phyloP scores from a whole-genome alignment of 1,140 invertebrate genomes.

The Nephila pilipes region DNA sequence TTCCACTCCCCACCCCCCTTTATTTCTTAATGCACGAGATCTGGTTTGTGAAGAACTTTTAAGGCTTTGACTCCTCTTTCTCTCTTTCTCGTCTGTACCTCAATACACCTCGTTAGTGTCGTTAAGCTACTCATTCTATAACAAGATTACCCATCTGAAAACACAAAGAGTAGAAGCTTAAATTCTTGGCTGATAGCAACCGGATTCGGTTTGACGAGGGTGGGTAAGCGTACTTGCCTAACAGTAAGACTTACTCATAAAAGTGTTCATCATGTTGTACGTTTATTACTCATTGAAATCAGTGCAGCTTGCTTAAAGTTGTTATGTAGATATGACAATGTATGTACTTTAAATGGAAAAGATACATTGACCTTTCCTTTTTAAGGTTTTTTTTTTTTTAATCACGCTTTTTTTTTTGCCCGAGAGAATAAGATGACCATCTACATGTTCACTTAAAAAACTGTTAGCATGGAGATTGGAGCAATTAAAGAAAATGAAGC shows the following conservation, averaged over 20 bases:
- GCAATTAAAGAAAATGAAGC: too few species aligned
- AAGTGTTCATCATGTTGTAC: background rate
- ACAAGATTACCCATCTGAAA: constrained; percentile 55
- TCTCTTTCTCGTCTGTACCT: background rate
- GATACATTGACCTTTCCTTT: background rate
- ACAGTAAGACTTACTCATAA: background rate
- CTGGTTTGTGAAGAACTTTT: background rate
- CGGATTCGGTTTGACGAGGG: constrained; percentile 23
- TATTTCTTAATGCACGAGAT: background rate
- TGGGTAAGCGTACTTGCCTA: background rate
- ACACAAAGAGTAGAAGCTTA: constrained; percentile 30
- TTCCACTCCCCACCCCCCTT: background rate
- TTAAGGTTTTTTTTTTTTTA: background rate
- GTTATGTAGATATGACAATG: background rate
- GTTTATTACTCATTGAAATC: background rate
- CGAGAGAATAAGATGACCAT: too few species aligned
- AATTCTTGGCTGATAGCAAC: constrained; percentile 23
- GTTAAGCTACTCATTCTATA: constrained; percentile 65
- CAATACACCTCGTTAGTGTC: constrained; percentile 58
- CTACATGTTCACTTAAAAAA: too few species aligned
- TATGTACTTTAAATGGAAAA: background rate
- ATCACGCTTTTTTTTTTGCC: background rate
- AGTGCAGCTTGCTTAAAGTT: background rate
- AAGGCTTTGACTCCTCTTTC: constrained; percentile 35
- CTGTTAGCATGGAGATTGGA: too few species aligned